Base-by-base conservation (phyloP, 2,888 invertebrate genomes). In the Tetheella fluctuosa region DNA sequence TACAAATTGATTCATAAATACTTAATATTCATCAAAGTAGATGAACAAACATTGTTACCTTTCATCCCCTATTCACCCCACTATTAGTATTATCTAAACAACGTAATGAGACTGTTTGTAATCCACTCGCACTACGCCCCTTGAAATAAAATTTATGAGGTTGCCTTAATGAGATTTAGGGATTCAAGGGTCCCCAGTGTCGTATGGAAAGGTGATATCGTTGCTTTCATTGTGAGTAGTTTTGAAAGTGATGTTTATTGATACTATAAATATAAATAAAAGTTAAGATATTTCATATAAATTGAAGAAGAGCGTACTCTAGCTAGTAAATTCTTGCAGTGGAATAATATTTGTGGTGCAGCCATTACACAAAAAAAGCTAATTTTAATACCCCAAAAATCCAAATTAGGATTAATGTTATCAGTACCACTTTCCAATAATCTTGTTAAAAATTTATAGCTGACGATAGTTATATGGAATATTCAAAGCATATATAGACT, bases 51-150 rank as follows among this genome's bases (percentile, higher is more conserved):
- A 25, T 53, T 52, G 17, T 10, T 28, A 58, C 58, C 60, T 60
- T 57, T 39, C 48, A 52, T 55, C 37, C 58, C 55, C 39, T 37
- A 52, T 60, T 58, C 52, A 60, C 55, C 34, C 55, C 48, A 79
- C 78, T 80, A 81, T 81, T 78, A 71, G 73, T 73, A 70, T 76
- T 70, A 76, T 78, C 81, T 77, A 74, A 81, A 79, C 70, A 77
- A 71, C 55, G 67, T 83, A 83, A 83, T 81, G 79, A 83, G 81
- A 75, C 79, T 75, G 79, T 83, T 81, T 76, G 80, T 80, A 83
- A 80, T 77, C 80, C 71, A 70, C 71, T 71, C 70, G 54, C 65
- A 68, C 69, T 66, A 67, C 67, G 65, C 69, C 74, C 76, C 69
- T 55, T 72, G 67, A 71, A 81, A 82, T 79, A 76, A 78, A 83